These are phyloP conservation scores for Sycophila sp. DNA, from an alignment of 1,140 invertebrate genomes.

Conservation along the genomic window DNA sequence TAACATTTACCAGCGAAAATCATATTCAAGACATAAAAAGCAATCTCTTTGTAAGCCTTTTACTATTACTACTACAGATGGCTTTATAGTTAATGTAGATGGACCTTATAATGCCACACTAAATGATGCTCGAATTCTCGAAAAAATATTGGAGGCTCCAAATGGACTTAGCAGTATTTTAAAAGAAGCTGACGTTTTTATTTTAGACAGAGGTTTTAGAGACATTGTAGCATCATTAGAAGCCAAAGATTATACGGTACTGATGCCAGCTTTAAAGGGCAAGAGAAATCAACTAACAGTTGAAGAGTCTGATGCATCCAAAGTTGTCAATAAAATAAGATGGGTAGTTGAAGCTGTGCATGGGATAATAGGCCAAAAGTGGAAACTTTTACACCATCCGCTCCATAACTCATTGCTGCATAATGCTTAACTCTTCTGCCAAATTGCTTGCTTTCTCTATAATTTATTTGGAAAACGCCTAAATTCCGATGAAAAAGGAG, in stretches of 20 bases:
- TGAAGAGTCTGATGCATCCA: constrained; percentile 52
- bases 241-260: constrained; percentile 38
- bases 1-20: constrained; percentile 23
- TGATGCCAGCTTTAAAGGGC: constrained; percentile 52
- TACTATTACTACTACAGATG: too few species aligned
- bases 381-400: constrained; percentile 43
- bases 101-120: constrained; percentile 40
- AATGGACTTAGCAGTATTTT: too few species aligned
- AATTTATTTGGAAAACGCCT: constrained; percentile 43
- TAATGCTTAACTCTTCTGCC: constrained; percentile 25
- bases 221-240: too few species aligned
- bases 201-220: too few species aligned
- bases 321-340: too few species aligned
- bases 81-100: constrained; percentile 45
- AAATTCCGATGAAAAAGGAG: constrained; percentile 35
- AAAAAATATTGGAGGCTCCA: too few species aligned
- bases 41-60: constrained; percentile 46
- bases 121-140: too few species aligned
- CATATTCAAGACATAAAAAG: constrained; percentile 44
- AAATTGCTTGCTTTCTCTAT: constrained; percentile 42
- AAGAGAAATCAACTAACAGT: constrained; percentile 49
- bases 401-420: constrained; percentile 48
- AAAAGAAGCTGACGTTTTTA: too few species aligned
- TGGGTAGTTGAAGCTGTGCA: constrained; percentile 59
- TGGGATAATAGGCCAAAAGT: constrained; percentile 49